These are phyloP conservation scores for Acridotheres tristis DNA, from an alignment of 2,797 vertebrate genomes.

Conservation along the genomic window DNA sequence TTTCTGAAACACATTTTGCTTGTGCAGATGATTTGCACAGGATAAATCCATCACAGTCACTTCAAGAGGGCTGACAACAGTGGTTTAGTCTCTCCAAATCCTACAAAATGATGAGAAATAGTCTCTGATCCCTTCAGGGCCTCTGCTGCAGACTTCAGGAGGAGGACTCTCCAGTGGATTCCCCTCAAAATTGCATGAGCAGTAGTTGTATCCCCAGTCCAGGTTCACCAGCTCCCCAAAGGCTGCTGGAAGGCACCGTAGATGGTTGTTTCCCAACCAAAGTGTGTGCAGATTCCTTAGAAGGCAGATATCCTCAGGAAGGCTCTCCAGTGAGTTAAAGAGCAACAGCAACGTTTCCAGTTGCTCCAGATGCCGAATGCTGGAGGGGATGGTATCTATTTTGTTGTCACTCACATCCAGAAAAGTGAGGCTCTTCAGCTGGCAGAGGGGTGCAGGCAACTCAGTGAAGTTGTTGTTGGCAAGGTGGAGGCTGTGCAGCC, in stretches of 20 bases:
- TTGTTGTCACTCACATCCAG: slow-evolving; percentile 66
- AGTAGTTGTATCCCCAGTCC: slow-evolving; percentile 57
- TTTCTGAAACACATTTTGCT: background rate
- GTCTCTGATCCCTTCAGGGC: slow-evolving; percentile 46
- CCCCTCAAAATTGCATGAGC: slow-evolving; percentile 61
- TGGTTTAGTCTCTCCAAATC: background rate
- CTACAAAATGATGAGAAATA: slow-evolving; percentile 38
- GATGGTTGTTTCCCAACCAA: slow-evolving; percentile 62
- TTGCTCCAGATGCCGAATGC: slow-evolving; percentile 43
- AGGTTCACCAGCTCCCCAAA: slow-evolving; percentile 59
- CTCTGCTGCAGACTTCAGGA: slow-evolving; percentile 56
- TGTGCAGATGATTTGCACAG: background rate
- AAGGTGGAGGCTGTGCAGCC: slow-evolving; percentile 61
- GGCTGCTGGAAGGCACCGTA: slow-evolving; percentile 10
- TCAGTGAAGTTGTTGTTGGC: slow-evolving; percentile 57
- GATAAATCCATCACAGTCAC: background rate
- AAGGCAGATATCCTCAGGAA: slow-evolving; percentile 34
- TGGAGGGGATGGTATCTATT: slow-evolving; percentile 17
- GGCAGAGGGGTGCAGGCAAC: slow-evolving; percentile 51
- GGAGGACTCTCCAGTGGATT: slow-evolving; percentile 63
- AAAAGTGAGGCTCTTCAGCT: slow-evolving; percentile 55
- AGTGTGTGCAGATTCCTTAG: slow-evolving; percentile 40
- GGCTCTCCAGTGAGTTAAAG: slow-evolving; percentile 45
- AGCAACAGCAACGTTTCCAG: slow-evolving; percentile 47
- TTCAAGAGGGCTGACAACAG: background rate